Evolutionary conservation across 1,140 invertebrate genomes (phyloP).

Genomic region (Drosophila watanabei): DNA sequence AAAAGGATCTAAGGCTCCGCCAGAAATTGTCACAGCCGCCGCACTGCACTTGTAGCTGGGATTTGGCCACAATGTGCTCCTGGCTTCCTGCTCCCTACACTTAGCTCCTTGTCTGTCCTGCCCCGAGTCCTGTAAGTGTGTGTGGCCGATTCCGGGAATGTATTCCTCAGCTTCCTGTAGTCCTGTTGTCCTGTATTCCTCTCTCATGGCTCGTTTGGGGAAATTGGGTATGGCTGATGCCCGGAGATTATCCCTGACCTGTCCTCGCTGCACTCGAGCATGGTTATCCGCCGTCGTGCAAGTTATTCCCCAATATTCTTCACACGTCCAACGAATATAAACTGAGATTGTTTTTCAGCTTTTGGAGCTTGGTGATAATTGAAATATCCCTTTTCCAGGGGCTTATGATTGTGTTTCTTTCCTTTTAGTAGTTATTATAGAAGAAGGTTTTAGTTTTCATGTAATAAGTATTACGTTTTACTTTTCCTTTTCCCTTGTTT

Average conservation of each 20-base stretch:
- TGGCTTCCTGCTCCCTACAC: slow-evolving; percentile 26
- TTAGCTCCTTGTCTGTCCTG: slow-evolving; percentile 3
- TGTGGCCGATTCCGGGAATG: slow-evolving; percentile 25
- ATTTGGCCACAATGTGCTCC: slow-evolving; percentile 63
- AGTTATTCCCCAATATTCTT: slow-evolving; percentile 29
- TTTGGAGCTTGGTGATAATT: slow-evolving; percentile 4
- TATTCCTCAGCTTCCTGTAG: slow-evolving; percentile 20
- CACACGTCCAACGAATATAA: slow-evolving; percentile 24
- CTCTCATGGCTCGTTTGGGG: slow-evolving; percentile 35
- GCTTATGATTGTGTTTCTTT: slow-evolving; percentile 2
- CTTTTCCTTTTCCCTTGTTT: no score
- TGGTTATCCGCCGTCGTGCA: neutral
- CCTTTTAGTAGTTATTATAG: neutral
- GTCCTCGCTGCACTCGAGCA: neutral
- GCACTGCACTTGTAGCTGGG: slow-evolving; percentile 61
- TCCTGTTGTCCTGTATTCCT: slow-evolving; percentile 2
- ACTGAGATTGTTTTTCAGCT: slow-evolving; percentile 19
- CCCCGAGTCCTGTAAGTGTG: slow-evolving; percentile 16
- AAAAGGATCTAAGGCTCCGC: neutral
- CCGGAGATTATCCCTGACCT: slow-evolving; percentile 41
- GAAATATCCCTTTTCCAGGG: slow-evolving; percentile 1
- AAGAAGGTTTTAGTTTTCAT: neutral
- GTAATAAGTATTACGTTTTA: neutral
- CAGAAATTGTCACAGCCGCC: slow-evolving; percentile 42
- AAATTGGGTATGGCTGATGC: slow-evolving; percentile 48